A percentile compares a stretch with the other conserved stretches of the same genome.
Evolutionary conservation across 2,888 invertebrate genomes (phyloP).

Genomic region (Germaria angustata): DNA sequence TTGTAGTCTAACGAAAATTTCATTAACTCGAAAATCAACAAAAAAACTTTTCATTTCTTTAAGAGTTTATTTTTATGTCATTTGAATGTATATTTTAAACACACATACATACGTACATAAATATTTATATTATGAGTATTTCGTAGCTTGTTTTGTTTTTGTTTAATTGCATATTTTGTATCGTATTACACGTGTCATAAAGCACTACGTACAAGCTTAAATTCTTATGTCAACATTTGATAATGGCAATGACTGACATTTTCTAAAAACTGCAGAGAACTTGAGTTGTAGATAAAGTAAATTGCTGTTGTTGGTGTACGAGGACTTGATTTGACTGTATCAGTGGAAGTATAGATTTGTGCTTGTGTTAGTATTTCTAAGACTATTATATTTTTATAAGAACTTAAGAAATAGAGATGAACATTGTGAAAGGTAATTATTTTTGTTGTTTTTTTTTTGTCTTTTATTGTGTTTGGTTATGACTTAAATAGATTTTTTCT

Average conservation of each 20-base stretch:
- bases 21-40: conserved; percentile 51
- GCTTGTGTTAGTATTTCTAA: neutral
- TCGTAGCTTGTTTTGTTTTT: conserved; percentile 55
- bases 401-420: conserved; percentile 34
- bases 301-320: neutral
- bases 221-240: conserved; percentile 68
- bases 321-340: neutral
- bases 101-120: neutral
- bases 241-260: conserved; percentile 59
- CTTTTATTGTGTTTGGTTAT: neutral
- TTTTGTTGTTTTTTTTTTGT: neutral
- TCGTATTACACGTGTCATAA: conserved; percentile 71
- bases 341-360: neutral
- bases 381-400: neutral
- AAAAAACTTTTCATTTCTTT: conserved; percentile 31
- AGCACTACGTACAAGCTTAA: conserved; percentile 68
- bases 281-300: conserved; percentile 17
- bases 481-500: neutral
- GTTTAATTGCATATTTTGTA: conserved; percentile 70
- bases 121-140: conserved; percentile 37
- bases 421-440: conserved; percentile 52
- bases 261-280: conserved; percentile 31
- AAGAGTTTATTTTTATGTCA: conserved; percentile 30
- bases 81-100: conserved; percentile 6
- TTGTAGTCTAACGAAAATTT: conserved; percentile 43